Percentiles rank a stretch among this genome's conserved stretches.
phyloP scores from a whole-genome alignment of 2,113 vertebrate genomes.

The Pygoscelis antarcticus region DNA sequence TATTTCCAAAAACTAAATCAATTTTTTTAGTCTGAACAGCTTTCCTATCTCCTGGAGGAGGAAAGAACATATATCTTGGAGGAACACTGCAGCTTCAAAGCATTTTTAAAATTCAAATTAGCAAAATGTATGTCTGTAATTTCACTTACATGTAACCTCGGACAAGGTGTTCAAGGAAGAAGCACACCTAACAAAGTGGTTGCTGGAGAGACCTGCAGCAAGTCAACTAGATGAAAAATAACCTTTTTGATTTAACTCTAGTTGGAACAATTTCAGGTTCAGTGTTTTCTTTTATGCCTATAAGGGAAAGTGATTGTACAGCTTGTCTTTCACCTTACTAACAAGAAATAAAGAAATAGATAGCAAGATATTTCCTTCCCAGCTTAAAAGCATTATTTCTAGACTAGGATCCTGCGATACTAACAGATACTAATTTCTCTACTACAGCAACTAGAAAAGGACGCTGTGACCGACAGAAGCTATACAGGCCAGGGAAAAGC shows the following conservation, averaged over 20 bases:
- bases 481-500: neutral
- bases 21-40: neutral
- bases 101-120: neutral
- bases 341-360: neutral
- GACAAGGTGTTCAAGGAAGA: neutral
- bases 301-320: neutral
- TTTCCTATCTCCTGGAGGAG: neutral
- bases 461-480: fast-evolving
- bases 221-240: neutral
- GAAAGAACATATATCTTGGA: neutral
- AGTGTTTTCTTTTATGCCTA: neutral
- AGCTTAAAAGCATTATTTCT: neutral
- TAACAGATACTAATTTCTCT: neutral
- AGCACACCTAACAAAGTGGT: fast-evolving
- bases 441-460: neutral
- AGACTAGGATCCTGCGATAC: no score
- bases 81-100: neutral
- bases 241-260: neutral
- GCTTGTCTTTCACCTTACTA: neutral
- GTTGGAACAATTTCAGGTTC: neutral
- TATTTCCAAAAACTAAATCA: neutral
- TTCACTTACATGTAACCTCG: neutral
- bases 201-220: neutral
- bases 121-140: neutral
- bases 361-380: neutral